phyloP scores from a whole-genome alignment of 2,797 vertebrate genomes.

The Arctocebus calabarensis region DNA sequence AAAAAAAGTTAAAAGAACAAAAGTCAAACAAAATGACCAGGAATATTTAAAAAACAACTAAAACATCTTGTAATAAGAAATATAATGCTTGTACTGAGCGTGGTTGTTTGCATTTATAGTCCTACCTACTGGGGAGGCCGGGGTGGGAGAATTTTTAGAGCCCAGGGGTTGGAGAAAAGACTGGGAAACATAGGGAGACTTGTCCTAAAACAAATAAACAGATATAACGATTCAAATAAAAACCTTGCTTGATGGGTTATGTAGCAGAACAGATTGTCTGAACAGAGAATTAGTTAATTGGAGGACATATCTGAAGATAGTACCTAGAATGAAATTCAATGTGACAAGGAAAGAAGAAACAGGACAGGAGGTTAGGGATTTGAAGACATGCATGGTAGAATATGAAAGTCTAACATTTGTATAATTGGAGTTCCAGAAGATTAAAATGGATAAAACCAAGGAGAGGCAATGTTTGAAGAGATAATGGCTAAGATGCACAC shows the following conservation, averaged over 20 bases:
- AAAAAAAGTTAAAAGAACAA: not conserved
- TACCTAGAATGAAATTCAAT: not conserved
- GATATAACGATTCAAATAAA: not conserved
- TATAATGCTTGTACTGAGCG: not conserved
- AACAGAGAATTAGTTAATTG: not conserved
- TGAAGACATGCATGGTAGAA: not conserved
- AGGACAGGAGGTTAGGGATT: not conserved
- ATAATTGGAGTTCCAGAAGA: not conserved
- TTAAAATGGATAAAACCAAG: not conserved
- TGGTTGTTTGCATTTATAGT: not conserved
- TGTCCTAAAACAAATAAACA: not conserved
- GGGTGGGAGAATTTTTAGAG: not conserved
- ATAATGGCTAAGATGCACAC: not conserved
- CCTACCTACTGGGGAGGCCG: not conserved
- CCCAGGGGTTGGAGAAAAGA: not conserved
- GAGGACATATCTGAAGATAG: not conserved
- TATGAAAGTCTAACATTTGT: not conserved
- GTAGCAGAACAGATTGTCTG: not conserved
- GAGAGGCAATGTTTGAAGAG: not conserved
- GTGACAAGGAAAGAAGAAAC: not conserved
- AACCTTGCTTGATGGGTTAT: not conserved
- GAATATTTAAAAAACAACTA: not conserved
- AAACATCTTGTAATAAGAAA: not conserved
- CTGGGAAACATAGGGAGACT: not conserved
- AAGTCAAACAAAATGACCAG: not conserved